Percentiles rank a stretch among this genome's conserved stretches.
phyloP scores from a whole-genome alignment of 2,113 vertebrate genomes.

The Cebidichthys violaceus region DNA sequence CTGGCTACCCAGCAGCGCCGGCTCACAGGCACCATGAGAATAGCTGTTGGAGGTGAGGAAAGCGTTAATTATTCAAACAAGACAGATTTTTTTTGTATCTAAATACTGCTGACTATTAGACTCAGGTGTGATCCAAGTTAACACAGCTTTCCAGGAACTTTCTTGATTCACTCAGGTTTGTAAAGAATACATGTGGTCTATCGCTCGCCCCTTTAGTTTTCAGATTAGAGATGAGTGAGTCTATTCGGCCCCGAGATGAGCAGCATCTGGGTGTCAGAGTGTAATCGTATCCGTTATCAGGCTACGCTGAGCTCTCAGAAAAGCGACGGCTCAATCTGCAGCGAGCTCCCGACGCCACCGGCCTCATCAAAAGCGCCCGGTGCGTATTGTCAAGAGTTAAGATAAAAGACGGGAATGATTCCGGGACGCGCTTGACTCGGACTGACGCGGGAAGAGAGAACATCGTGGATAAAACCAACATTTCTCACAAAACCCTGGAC shows the following conservation, averaged over 20 bases:
- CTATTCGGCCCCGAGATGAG: constrained; percentile 41
- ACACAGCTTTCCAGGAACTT: neutral
- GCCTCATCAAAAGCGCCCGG: constrained; percentile 14
- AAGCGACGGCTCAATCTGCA: constrained; percentile 49
- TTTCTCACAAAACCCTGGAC: constrained; percentile 43
- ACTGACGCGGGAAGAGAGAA: constrained; percentile 51
- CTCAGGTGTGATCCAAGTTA: constrained; percentile 1
- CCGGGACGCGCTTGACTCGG: constrained; percentile 20
- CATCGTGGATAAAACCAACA: constrained; percentile 39
- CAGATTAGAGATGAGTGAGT: constrained; percentile 14
- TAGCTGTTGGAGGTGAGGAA: constrained; percentile 20
- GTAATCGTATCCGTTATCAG: constrained; percentile 37
- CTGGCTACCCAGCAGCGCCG: neutral
- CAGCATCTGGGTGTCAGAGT: constrained; percentile 37
- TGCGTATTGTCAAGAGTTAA: constrained; percentile 36
- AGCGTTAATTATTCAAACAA: constrained; percentile 38
- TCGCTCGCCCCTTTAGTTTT: constrained; percentile 4
- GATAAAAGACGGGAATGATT: constrained; percentile 53
- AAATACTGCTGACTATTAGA: constrained; percentile 28
- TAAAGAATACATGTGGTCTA: neutral
- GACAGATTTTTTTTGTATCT: constrained; percentile 22
- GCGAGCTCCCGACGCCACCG: neutral
- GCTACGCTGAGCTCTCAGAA: neutral
- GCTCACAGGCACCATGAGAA: constrained; percentile 33
- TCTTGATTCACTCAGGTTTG: neutral